Evolutionary conservation across 2,113 vertebrate genomes (phyloP).

Genomic region (Anarhynchus alexandrinus): DNA sequence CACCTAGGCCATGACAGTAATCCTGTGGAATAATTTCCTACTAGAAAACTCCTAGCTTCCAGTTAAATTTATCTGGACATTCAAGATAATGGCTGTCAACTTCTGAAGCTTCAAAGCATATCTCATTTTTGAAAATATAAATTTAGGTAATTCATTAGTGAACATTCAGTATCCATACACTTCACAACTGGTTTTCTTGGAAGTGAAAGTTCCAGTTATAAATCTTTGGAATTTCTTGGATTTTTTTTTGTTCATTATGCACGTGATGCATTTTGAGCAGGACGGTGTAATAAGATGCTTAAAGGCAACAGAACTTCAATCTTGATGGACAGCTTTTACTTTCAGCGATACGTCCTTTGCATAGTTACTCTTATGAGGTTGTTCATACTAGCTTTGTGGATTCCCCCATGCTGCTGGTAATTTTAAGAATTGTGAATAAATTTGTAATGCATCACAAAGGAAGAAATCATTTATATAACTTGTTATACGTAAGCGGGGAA

Average conservation of each 20-base stretch:
- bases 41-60: background rate
- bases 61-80: background rate
- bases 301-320: background rate
- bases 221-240: background rate
- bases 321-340: background rate
- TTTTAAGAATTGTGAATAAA: background rate
- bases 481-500: background rate
- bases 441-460: background rate
- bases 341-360: background rate
- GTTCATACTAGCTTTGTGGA: background rate
- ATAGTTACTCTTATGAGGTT: background rate
- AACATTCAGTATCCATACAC: background rate
- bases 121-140: background rate
- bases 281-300: background rate
- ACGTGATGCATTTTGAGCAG: conserved; percentile 14
- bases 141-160: background rate
- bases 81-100: conserved; percentile 24
- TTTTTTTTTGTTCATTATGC: background rate
- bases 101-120: conserved; percentile 37
- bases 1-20: conserved; percentile 37
- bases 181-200: conserved; percentile 44
- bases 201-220: conserved; percentile 49
- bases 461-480: background rate
- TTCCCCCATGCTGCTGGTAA: background rate
- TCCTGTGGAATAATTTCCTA: background rate